Conservation (phyloP, 1,140 invertebrate genomes). For the Aricia agestis region DNA sequence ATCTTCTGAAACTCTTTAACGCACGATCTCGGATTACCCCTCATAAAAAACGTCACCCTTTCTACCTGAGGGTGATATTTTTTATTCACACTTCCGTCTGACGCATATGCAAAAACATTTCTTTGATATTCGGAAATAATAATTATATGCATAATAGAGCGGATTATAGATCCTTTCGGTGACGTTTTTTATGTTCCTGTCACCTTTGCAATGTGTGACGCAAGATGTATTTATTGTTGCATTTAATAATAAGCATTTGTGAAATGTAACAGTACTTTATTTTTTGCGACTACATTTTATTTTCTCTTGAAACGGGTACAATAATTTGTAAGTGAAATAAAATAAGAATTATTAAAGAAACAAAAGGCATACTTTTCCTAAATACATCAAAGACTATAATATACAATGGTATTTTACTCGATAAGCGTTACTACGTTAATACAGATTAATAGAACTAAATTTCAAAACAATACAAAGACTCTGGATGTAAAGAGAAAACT, state of each 20-base stretch:
- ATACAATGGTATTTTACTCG: too few relatives aligned
- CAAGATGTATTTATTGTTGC: conserved; percentile 20
- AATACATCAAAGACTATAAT: too few relatives aligned
- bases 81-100: conserved; percentile 73
- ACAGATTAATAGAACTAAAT: too few relatives aligned
- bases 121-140: conserved; percentile 75
- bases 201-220: conserved; percentile 46
- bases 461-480: background rate
- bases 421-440: too few relatives aligned
- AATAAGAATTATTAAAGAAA: too few relatives aligned
- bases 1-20: conserved; percentile 48
- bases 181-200: conserved; percentile 66
- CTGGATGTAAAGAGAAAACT: background rate
- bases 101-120: conserved; percentile 70
- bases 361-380: too few relatives aligned
- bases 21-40: conserved; percentile 60
- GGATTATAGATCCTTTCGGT: conserved; percentile 67
- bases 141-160: conserved; percentile 74
- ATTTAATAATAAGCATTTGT: conserved; percentile 60
- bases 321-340: too few relatives aligned
- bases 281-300: background rate
- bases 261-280: conserved; percentile 14
- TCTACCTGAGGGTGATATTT: conserved; percentile 71
- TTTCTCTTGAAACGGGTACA: too few relatives aligned
- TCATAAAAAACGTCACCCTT: conserved; percentile 65